Percentiles rank a stretch among this genome's conserved stretches.
phyloP scores from a whole-genome alignment of 2,888 invertebrate species.

The Glaucopsyche alexis region DNA sequence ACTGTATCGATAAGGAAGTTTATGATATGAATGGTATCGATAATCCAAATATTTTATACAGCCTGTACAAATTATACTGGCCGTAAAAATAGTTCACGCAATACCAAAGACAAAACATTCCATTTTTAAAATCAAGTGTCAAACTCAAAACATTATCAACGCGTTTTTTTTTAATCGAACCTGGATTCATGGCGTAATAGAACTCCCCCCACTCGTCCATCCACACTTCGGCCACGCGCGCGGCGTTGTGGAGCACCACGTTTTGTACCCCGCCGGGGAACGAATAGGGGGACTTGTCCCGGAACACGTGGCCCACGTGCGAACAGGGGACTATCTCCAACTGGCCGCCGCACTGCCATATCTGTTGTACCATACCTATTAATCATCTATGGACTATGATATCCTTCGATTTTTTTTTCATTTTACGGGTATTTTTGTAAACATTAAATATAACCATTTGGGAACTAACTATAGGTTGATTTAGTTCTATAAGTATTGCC shows the following conservation, averaged over 20 bases:
- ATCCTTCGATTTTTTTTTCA: background rate
- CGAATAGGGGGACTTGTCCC: slow-evolving; percentile 98
- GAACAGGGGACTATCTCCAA: slow-evolving; percentile 97
- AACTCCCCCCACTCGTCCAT: slow-evolving; percentile 99
- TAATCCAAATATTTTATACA: background rate
- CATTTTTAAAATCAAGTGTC: background rate
- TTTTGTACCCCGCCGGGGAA: slow-evolving; percentile 99
- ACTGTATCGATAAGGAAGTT: too few species aligned
- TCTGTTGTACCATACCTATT: slow-evolving; percentile 67
- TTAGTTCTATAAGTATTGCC: too few species aligned
- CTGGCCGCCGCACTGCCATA: slow-evolving; percentile 98
- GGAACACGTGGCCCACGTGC: slow-evolving; percentile 98
- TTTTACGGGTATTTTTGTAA: too few species aligned
- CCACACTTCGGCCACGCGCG: slow-evolving; percentile 99
- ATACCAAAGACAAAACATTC: slow-evolving; percentile 3
- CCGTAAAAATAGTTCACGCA: background rate
- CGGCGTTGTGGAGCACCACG: slow-evolving; percentile 98
- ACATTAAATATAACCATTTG: too few species aligned
- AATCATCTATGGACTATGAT: background rate
- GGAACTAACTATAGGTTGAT: too few species aligned
- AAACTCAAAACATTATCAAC: slow-evolving; percentile 49
- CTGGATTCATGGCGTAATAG: slow-evolving; percentile 99
- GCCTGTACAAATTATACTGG: background rate
- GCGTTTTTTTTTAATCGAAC: slow-evolving; percentile 78
- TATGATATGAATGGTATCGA: too few species aligned